Conservation (phyloP, 2,113 vertebrate genomes). For the Chlorocebus sabaeus region DNA sequence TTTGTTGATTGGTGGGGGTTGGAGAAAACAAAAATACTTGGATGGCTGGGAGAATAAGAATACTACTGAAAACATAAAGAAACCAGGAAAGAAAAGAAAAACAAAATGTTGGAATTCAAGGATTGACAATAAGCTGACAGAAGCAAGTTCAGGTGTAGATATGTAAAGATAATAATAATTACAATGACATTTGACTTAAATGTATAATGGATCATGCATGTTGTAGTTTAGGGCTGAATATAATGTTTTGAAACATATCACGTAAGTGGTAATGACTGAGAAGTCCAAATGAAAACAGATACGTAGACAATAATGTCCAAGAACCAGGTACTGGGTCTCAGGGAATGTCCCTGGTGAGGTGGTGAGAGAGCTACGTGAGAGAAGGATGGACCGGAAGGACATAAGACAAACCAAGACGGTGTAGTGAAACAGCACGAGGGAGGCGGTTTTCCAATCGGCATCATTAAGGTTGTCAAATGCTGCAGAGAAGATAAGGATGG, state of each 20-base stretch:
- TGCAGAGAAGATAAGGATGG: neutral
- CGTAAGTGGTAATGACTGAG: neutral
- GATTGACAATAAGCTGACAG: neutral
- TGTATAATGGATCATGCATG: neutral
- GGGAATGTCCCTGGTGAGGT: neutral
- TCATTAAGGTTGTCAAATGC: neutral
- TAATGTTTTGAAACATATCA: constrained; percentile 10
- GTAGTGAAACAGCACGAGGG: neutral
- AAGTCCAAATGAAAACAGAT: neutral
- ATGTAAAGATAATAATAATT: neutral
- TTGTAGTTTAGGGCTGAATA: neutral
- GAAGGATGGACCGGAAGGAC: neutral
- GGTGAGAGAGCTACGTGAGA: neutral
- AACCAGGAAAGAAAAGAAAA: neutral
- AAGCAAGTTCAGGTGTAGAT: neutral
- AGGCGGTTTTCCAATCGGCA: neutral
- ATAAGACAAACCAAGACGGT: neutral
- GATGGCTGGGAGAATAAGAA: neutral
- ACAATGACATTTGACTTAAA: constrained; percentile 25
- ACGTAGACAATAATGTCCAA: neutral
- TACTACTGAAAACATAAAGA: neutral
- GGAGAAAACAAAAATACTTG: neutral
- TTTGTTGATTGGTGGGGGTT: neutral
- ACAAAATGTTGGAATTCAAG: constrained; percentile 30
- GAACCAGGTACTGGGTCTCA: neutral